Evolutionary conservation across 2,797 vertebrate species (phyloP), one percentile per base, ranked within the genome.

Genomic region (Acestrorhynchus altus): DNA sequence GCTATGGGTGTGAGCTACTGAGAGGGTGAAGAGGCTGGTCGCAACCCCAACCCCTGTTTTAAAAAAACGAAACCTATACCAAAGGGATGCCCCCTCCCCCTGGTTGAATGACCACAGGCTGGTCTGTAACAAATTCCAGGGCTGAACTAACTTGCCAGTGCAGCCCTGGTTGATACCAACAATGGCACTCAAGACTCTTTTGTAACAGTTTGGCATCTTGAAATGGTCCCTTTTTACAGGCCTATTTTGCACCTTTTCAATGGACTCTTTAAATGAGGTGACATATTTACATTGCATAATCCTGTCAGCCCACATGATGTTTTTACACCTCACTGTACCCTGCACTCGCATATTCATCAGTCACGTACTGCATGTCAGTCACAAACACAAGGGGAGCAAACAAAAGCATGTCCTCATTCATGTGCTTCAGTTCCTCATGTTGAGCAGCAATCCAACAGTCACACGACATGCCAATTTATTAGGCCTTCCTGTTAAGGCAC

Each of bases 401-500:
- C 16, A 20, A 24, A 10, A 49, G n/a, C 20, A 13, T 15, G 10
- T 77, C 1, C 20, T 51, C 15, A 24, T 31, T 12, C 4, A 66
- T 22, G 18, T 15, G 40, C 39, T 72, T 31, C n/a, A 65, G 59
- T 72, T 78, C 69, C 68, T 65, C 28, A 71, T 12, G 5, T 57
- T 44, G 67, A 54, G 57, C 12, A 60, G 26, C 42, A 6, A 8
- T 74, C 69, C 44, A 52, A 64, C 72, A 47, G 22, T 24, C 51
- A 77, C 57, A 67, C 56, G 67, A 26, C 16, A 63, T 28, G 47
- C 46, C 76, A 63, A 52, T 78, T 72, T 56, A 60, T 65, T 72
- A 59, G 61, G 28, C 9, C 63, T 72, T 78, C 61, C 77, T 73
- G 51, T 40, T 35, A 51, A 72, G 51, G 44, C 31, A 66, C 51